Evolutionary conservation across 1,140 invertebrate species (phyloP).

Genomic region (Hirudo medicinalis): DNA sequence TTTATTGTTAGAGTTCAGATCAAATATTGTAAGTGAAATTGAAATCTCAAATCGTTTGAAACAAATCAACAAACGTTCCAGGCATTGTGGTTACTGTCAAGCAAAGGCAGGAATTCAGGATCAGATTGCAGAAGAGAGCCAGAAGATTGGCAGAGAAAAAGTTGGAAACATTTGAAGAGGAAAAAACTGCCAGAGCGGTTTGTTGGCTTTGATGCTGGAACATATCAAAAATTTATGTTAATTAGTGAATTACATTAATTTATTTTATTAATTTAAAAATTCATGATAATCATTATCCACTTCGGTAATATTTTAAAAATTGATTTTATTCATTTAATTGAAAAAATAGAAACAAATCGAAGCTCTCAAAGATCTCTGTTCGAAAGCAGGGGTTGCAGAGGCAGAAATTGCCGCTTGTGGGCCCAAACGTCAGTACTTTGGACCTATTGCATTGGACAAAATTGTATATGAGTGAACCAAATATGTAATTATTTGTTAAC

Average conservation of each 20-base stretch:
- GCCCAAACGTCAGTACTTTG: slow-evolving; percentile 19
- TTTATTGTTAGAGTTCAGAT: too few species aligned
- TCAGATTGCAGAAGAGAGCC: slow-evolving; percentile 24
- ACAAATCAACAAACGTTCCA: not conserved
- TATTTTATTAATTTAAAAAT: not conserved
- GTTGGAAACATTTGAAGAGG: slow-evolving; percentile 21
- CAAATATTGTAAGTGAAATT: too few species aligned
- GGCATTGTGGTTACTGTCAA: slow-evolving; percentile 24
- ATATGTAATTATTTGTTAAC: not conserved
- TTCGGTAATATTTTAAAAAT: not conserved
- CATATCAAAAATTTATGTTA: not conserved
- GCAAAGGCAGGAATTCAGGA: slow-evolving; percentile 24
- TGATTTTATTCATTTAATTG: not conserved
- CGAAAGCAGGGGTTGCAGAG: slow-evolving; percentile 20
- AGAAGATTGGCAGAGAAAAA: slow-evolving; percentile 22
- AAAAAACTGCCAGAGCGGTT: slow-evolving; percentile 16
- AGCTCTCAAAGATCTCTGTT: slow-evolving; percentile 23
- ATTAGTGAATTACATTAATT: not conserved
- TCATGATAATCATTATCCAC: not conserved
- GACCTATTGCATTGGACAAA: not conserved
- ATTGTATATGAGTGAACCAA: not conserved
- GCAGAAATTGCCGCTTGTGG: slow-evolving; percentile 21
- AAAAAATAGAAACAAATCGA: slow-evolving; percentile 19
- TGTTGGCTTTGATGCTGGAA: not conserved
- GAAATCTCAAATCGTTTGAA: too few species aligned